Base-by-base conservation (phyloP, 2,113 vertebrate species). In the Danionella cerebrum region DNA sequence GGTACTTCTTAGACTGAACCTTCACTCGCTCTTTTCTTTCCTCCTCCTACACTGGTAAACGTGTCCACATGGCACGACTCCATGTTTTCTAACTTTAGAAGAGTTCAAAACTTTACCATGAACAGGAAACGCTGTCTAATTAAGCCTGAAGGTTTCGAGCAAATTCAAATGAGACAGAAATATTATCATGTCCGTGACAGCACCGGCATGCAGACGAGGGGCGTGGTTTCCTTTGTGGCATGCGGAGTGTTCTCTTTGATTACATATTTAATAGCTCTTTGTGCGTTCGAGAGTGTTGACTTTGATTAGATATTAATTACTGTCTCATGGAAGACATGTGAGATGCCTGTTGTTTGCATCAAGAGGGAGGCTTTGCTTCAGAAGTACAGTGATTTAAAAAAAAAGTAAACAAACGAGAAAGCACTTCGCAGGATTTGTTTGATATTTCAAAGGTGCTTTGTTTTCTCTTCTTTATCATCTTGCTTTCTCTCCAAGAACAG, bases 231-330 rank as follows among this genome's bases (percentile, higher is more conserved):
- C 79, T 84, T 82, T 83, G 84, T 83, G 85, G 75, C 79, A 82
- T 82, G 80, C 78, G 76, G 79, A 79, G 70, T 71, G 36, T 68
- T 74, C 82, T 83, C 86, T 89, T 89, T 90, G 87, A 90, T 90
- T 88, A 90, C 84, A 72, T 89, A 89, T 90, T 90, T 87, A 90
- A 88, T 84, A 87, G 72, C 75, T 82, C 83, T 86, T 86, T 83
- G 85, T 84, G 85, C 80, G 82, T 78, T 79, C 78, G 84, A 88
- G 86, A 85, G 60, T 79, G 84, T 87, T 85, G 83, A 83, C 87
- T 90, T 90, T 89, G 87, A 90, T 89, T 86, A 89, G 84, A 85
- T 89, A 89, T 90, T 89, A 88, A 90, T 90, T 88, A 85, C 82
- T 59, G 81, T 89, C 82, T 87, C 86, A 82, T 78, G 81, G 81